phyloP scores from a whole-genome alignment of 2,888 invertebrate species.

The Nymphalis urticae region DNA sequence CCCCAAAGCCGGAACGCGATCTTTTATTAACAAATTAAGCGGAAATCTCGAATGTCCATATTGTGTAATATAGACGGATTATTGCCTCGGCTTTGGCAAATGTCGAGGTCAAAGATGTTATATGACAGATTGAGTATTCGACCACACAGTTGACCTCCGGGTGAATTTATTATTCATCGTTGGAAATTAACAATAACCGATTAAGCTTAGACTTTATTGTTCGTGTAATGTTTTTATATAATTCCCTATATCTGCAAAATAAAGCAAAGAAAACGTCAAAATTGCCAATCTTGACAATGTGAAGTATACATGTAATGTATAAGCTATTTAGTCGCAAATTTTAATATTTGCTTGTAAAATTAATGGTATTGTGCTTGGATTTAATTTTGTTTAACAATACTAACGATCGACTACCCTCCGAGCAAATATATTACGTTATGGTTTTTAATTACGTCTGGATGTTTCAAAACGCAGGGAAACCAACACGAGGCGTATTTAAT shows the following conservation, averaged over 20 bases:
- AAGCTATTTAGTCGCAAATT: too few relatives aligned
- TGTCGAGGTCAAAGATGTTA: conserved; percentile 32
- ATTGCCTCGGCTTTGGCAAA: conserved; percentile 27
- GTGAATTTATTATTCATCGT: neutral
- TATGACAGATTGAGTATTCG: conserved; percentile 24
- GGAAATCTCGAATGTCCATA: conserved; percentile 52
- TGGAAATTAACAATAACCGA: neutral
- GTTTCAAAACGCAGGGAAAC: neutral
- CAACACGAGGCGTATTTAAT: conserved; percentile 6
- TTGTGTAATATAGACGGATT: conserved; percentile 45
- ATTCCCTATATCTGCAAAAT: too few relatives aligned
- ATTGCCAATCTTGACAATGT: too few relatives aligned
- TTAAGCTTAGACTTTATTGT: neutral
- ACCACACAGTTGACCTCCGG: neutral
- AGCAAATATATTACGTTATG: neutral
- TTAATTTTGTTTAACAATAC: too few relatives aligned
- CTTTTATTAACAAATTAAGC: conserved; percentile 58
- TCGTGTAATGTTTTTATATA: too few relatives aligned
- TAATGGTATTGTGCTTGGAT: too few relatives aligned
- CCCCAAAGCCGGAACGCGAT: conserved; percentile 45
- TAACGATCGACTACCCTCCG: neutral
- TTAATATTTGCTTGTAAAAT: too few relatives aligned
- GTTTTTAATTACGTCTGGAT: conserved; percentile 6
- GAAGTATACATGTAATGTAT: too few relatives aligned
- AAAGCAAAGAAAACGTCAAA: too few relatives aligned